Percentiles rank a stretch among this genome's conserved stretches.
These are phyloP conservation scores for Furcifer pardalis DNA, from an alignment of 2,797 vertebrate genomes.

Conservation along the genomic window DNA sequence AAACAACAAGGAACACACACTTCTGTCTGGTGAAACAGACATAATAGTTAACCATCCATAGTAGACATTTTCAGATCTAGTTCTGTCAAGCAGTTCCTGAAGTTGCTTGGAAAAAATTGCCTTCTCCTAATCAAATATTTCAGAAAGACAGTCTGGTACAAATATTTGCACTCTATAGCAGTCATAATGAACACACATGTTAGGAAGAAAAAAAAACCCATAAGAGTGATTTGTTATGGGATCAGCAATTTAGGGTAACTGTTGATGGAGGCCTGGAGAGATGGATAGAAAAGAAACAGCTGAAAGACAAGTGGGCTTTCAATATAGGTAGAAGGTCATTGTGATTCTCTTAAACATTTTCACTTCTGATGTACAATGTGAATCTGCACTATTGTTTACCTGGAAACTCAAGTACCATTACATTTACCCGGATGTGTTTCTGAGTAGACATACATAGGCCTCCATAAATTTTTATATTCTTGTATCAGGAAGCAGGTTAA, in stretches of 20 bases:
- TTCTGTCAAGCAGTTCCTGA: constrained; percentile 51
- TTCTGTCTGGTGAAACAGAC: constrained; percentile 4
- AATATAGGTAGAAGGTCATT: neutral
- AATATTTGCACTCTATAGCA: constrained; percentile 54
- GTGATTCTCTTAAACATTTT: neutral
- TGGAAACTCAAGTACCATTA: neutral
- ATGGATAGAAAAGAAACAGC: neutral
- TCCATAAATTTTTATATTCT: constrained; percentile 1
- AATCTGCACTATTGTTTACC: neutral
- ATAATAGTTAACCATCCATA: constrained; percentile 24
- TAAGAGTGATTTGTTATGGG: constrained; percentile 9
- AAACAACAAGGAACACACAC: neutral
- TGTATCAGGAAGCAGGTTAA: constrained; percentile 17
- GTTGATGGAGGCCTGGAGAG: neutral
- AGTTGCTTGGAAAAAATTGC: constrained; percentile 32
- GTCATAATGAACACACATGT: constrained; percentile 51
- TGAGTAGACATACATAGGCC: neutral
- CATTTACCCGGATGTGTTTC: neutral
- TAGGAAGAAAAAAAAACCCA: constrained; percentile 27
- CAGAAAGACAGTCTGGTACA: constrained; percentile 25
- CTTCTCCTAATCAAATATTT: constrained; percentile 13
- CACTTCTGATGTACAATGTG: neutral
- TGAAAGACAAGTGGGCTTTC: neutral
- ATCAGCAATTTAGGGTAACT: neutral
- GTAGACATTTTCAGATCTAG: constrained; percentile 49